A percentile compares a stretch with the other conserved stretches of the same genome.
Evolutionary conservation across 2,888 invertebrate genomes (phyloP).

Genomic region (Philopedon plagiatum): DNA sequence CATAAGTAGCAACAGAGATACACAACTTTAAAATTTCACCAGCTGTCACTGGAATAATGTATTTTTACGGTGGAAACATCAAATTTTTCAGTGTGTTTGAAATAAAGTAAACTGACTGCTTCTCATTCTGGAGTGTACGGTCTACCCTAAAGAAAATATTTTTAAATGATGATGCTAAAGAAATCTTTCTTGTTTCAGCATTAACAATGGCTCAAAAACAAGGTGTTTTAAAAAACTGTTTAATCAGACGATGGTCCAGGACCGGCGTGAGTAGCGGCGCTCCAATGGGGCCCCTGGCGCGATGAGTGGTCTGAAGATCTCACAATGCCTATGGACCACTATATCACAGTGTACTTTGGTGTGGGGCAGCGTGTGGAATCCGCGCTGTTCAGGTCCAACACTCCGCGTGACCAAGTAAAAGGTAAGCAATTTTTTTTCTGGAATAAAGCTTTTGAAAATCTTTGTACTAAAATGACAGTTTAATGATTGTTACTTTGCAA

Average conservation of each 20-base stretch:
- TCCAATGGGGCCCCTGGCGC: conserved; percentile 69
- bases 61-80: too few relatives aligned
- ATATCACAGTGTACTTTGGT: conserved; percentile 70
- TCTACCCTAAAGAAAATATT: too few relatives aligned
- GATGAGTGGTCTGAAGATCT: conserved; percentile 71
- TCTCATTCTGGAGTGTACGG: too few relatives aligned
- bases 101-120: too few relatives aligned
- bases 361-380: conserved; percentile 68
- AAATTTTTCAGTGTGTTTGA: too few relatives aligned
- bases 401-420: conserved; percentile 67
- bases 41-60: too few relatives aligned
- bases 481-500: too few relatives aligned
- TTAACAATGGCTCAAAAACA: neutral
- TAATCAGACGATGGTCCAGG: neutral
- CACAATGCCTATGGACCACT: conserved; percentile 69
- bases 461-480: too few relatives aligned
- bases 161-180: too few relatives aligned
- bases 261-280: conserved; percentile 38
- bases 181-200: neutral
- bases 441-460: too few relatives aligned
- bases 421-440: conserved; percentile 58
- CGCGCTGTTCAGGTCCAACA: conserved; percentile 66
- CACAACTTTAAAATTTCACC: too few relatives aligned
- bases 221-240: neutral
- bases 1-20: too few relatives aligned